Percentiles rank a stretch among this genome's conserved stretches.
Conservation (phyloP, 2,113 vertebrate species). For the Corynorhinus townsendii region DNA sequence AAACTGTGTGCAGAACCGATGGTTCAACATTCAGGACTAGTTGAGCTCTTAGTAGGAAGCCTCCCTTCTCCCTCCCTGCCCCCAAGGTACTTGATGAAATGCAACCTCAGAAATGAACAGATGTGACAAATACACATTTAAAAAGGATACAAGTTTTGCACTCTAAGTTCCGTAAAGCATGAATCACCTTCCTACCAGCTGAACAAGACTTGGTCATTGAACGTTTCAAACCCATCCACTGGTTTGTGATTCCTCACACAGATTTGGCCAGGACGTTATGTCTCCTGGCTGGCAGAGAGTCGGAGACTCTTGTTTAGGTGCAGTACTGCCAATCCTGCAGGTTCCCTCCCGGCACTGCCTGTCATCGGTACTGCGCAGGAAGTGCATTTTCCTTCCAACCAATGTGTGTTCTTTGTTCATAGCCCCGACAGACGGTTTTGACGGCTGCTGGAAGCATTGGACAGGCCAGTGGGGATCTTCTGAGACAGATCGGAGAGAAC, state of each 20-base stretch:
- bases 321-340: background rate
- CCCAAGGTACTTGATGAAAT: background rate
- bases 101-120: background rate
- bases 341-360: background rate
- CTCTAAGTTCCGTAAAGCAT: background rate
- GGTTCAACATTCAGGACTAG: background rate
- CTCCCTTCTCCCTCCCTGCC: background rate
- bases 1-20: background rate
- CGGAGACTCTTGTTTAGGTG: background rate
- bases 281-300: background rate
- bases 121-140: background rate
- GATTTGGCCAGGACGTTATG: background rate
- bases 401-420: conserved; percentile 27
- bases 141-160: background rate
- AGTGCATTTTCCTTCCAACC: background rate
- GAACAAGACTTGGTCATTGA: background rate
- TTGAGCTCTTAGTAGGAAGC: background rate
- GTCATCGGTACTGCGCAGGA: background rate
- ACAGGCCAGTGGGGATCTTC: conserved; percentile 96
- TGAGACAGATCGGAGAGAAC: conserved; percentile 97
- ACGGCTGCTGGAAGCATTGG: conserved; percentile 98
- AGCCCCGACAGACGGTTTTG: conserved; percentile 98
- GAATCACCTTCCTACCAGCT: background rate
- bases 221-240: background rate
- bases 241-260: background rate